Conservation (phyloP, 2,888 invertebrate genomes). For the Lacanobia oleracea region DNA sequence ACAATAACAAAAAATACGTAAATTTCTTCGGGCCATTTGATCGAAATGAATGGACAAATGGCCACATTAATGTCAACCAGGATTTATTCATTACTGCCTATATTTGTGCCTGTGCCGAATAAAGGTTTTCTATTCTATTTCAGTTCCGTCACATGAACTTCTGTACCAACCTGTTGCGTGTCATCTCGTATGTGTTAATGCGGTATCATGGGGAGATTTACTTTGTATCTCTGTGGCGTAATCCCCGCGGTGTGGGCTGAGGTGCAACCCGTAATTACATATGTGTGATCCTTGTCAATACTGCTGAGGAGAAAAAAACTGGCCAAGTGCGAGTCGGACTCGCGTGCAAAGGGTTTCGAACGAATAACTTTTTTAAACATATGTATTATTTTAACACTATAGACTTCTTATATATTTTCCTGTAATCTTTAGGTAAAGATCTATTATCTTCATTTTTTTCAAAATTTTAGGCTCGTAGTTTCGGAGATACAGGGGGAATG, state of each 20-base stretch:
- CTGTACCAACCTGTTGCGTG: not conserved
- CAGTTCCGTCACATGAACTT: not conserved
- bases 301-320: not conserved
- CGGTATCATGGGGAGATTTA: conserved; percentile 23
- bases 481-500: too few species aligned
- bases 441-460: too few species aligned
- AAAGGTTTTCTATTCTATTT: too few species aligned
- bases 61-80: not conserved
- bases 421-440: too few species aligned
- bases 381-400: too few species aligned
- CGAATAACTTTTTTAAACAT: too few species aligned
- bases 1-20: too few species aligned
- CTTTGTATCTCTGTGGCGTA: conserved; percentile 27
- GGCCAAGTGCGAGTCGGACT: too few species aligned
- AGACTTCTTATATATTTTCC: too few species aligned
- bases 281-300: not conserved
- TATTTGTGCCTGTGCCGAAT: too few species aligned
- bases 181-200: conserved; percentile 5
- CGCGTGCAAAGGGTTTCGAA: too few species aligned
- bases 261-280: not conserved
- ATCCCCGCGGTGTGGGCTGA: conserved; percentile 1
- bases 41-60: not conserved
- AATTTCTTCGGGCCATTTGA: not conserved
- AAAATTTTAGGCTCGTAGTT: too few species aligned
- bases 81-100: not conserved